Evolutionary conservation across 2,888 invertebrate genomes (phyloP).

Genomic region (Panopea generosa): DNA sequence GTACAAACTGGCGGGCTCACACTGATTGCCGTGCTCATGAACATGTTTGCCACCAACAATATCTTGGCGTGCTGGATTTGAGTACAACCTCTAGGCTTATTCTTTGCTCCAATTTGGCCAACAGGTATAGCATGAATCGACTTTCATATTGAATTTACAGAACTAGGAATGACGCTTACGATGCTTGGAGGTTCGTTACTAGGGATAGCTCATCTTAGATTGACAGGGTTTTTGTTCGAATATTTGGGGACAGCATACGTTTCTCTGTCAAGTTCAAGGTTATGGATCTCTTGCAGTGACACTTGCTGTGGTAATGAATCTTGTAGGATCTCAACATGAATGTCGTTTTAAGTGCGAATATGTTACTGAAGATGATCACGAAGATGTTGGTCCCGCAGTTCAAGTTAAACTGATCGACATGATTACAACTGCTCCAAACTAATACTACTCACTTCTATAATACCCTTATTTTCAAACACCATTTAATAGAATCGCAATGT

Average conservation of each 20-base stretch:
- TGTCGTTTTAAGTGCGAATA: too few relatives aligned
- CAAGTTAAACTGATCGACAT: too few relatives aligned
- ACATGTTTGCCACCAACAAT: constrained; percentile 60
- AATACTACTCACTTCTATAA: too few relatives aligned
- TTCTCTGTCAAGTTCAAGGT: constrained; percentile 66
- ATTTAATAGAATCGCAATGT: too few relatives aligned
- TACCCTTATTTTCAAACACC: too few relatives aligned
- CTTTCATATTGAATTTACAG: constrained; percentile 70
- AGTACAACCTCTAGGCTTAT: constrained; percentile 64
- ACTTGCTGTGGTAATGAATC: constrained; percentile 45
- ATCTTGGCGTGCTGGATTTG: constrained; percentile 66
- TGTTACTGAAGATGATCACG: too few relatives aligned
- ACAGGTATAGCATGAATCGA: constrained; percentile 72
- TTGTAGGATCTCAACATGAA: constrained; percentile 59
- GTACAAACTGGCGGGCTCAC: constrained; percentile 56
- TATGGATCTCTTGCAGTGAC: constrained; percentile 53
- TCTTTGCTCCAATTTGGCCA: constrained; percentile 69
- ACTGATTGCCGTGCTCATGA: constrained; percentile 54
- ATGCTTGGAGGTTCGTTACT: constrained; percentile 67
- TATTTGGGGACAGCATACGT: constrained; percentile 60
- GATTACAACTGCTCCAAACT: too few relatives aligned
- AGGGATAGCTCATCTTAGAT: constrained; percentile 66
- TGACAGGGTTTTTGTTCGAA: constrained; percentile 70
- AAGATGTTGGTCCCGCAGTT: too few relatives aligned
- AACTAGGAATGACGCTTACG: constrained; percentile 64